Evolutionary conservation across 2,888 invertebrate species (phyloP), one percentile per base, ranked within the genome.

Genomic region (Harpagoxenus sublaevis): DNA sequence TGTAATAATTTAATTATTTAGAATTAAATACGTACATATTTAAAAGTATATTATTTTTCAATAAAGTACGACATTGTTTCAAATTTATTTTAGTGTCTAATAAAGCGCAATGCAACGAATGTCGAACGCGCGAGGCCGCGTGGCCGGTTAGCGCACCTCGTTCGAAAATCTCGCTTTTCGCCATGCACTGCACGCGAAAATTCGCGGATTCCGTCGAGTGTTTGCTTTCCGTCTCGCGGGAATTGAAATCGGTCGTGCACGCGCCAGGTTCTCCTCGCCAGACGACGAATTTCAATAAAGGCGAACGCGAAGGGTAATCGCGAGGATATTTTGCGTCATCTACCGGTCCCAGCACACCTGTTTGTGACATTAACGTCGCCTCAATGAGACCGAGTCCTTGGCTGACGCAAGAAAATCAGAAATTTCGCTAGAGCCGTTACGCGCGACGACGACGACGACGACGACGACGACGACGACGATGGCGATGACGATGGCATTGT

Each of bases 391-490:
- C 85, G 89, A 92, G 92, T 93, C 93, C 94, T 93, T 93, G 93
- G 94, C 94, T 95, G 95, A 95, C 91, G 95, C 95, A 95, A 95
- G 94, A 93, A 89, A 90, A 88, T 91, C 88, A 88, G 86, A 89
- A 86, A 87, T 95, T 94, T 95, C 95, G 89, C 91, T 93, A 94
- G 93, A 92, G 85, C 65, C 79, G 75, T 88, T 71, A 71, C 84
- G 75, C 66, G 23, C 15, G 23, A 23, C 15, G 23, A 45, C 45
- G 28, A 66, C n/a, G 42, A 23, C 63, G 39, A n/a, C 15, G 39
- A 4, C 28, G 55, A 4, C 55, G 55, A 9, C 1, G 55, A 2
- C 55, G 23, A 3, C 55, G 23, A 8, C 55, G 57, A 65, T n/a
- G n/a, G n/a, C 84, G 48, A 51, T 45, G 10, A 45, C 45, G 3